Evolutionary conservation across 2,113 vertebrate species (phyloP).

Genomic region (Pleuronectes platessa): DNA sequence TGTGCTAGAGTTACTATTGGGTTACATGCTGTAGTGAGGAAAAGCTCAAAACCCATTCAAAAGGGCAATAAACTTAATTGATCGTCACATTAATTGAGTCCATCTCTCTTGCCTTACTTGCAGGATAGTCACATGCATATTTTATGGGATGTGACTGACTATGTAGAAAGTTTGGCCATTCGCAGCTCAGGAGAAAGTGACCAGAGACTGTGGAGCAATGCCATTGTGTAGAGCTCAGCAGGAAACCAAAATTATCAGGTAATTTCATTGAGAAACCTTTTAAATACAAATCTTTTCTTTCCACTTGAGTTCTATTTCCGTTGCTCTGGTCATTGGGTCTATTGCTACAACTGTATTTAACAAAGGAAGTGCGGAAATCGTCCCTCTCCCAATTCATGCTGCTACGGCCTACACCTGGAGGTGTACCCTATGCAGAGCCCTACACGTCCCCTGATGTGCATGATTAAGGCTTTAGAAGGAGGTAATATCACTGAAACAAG

Average conservation of each 20-base stretch:
- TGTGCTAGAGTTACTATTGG: neutral
- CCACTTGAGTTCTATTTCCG: neutral
- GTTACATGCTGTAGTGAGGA: constrained; percentile 1
- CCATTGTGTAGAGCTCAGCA: neutral
- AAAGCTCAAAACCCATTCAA: constrained; percentile 29
- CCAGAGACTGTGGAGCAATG: neutral
- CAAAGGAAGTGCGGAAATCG: too few relatives aligned
- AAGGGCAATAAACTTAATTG: constrained; percentile 52
- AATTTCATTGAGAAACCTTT: neutral
- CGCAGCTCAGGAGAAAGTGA: constrained; percentile 14
- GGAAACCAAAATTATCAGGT: neutral
- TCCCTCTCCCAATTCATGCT: too few relatives aligned
- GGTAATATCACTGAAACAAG: too few relatives aligned
- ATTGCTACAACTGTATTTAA: neutral
- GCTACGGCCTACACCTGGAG: too few relatives aligned
- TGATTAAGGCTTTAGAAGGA: too few relatives aligned
- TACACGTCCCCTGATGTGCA: too few relatives aligned
- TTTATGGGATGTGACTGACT: constrained; percentile 27
- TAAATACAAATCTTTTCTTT: neutral
- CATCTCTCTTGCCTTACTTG: constrained; percentile 39
- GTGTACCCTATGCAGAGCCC: too few relatives aligned
- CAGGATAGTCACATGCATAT: constrained; percentile 42
- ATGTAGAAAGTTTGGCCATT: constrained; percentile 25
- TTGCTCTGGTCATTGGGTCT: neutral
- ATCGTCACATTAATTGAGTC: constrained; percentile 54